Evolutionary conservation across 2,888 invertebrate genomes (phyloP).

Genomic region (Dendrolimus pini): DNA sequence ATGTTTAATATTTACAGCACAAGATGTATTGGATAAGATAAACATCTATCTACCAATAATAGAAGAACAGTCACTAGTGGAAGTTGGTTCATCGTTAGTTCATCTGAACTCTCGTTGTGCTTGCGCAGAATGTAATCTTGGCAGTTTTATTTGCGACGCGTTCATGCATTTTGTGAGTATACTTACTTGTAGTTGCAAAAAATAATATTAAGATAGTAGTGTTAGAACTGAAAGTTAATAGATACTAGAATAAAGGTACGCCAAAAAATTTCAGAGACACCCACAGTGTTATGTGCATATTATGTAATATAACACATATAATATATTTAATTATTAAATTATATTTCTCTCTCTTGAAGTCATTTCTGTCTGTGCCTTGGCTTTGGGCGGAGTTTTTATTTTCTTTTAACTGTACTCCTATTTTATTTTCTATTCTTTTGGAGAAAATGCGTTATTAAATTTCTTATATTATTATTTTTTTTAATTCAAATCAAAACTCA

Average conservation of each 20-base stretch:
- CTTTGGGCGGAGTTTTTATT: too few relatives aligned
- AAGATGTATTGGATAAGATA: slow-evolving; percentile 75
- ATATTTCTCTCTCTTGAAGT: too few relatives aligned
- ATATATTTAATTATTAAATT: too few relatives aligned
- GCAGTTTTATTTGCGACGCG: slow-evolving; percentile 84
- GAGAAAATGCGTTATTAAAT: background rate
- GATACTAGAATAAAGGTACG: too few relatives aligned
- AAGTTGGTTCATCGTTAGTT: slow-evolving; percentile 78
- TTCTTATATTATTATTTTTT: background rate
- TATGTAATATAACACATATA: too few relatives aligned
- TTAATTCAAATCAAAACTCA: background rate
- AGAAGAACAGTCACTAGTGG: slow-evolving; percentile 65
- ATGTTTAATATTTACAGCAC: slow-evolving; percentile 29
- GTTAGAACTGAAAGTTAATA: too few relatives aligned
- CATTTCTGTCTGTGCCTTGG: too few relatives aligned
- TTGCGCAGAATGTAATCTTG: slow-evolving; percentile 82
- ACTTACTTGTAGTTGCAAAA: too few relatives aligned
- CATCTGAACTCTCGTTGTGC: slow-evolving; percentile 75
- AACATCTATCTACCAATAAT: slow-evolving; percentile 77
- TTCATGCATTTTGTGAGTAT: slow-evolving; percentile 78
- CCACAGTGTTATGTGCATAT: too few relatives aligned
- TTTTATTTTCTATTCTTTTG: background rate
- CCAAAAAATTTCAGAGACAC: too few relatives aligned
- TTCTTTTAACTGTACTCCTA: too few relatives aligned
- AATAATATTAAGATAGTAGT: too few relatives aligned